Evolutionary conservation across 2,797 vertebrate species (phyloP), one percentile per base, ranked within the genome.

Genomic region (Adrianichthys oophorus): DNA sequence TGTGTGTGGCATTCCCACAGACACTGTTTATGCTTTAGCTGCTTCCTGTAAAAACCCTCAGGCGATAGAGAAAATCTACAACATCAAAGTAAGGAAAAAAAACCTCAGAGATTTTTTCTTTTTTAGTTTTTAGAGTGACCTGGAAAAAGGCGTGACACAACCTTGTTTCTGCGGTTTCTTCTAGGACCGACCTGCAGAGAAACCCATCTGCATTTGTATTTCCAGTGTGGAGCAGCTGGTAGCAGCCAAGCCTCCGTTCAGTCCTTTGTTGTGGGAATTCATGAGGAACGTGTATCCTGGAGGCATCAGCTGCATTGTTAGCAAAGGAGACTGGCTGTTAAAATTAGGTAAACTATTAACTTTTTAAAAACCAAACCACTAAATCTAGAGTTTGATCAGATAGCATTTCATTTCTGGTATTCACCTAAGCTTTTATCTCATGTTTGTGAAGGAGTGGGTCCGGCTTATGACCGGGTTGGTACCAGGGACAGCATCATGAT

Each of bases 401-500:
- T 15, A 18, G 32, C 17, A 1, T 41, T 15, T 41, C 0, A 50
- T n/a, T 37, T 2, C 13, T 4, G 21, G 5, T 15, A 18, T 50
- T 61, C 3, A 45, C 15, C 26, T 23, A 1, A 43, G n/a, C 19
- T 42, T 53, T 55, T 1, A 40, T 24, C 29, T 24, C 0, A 4
- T 57, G 32, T 47, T 49, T 46, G 19, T 55, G 2, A 29, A 96
- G 95, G 95, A 48, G 91, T 96, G 0, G 95, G 94, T 56, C 86
- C 87, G 3, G 94, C 94, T 4, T 95, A 93, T 72, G 93, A 92
- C 59, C 83, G 83, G 13, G 94, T 96, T 53, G 94, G 95, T 10
- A 96, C 95, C 48, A 89, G 50, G 8, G 94, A 96, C 62, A 96
- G 92, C 72, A 96, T 96, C 84, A 96, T 96, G 95, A 95, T 96